A percentile compares a stretch with the other conserved stretches of the same genome.
These are phyloP conservation scores for Rhogogaster chlorosoma DNA, from an alignment of 2,888 invertebrate species.

Conservation along the genomic window DNA sequence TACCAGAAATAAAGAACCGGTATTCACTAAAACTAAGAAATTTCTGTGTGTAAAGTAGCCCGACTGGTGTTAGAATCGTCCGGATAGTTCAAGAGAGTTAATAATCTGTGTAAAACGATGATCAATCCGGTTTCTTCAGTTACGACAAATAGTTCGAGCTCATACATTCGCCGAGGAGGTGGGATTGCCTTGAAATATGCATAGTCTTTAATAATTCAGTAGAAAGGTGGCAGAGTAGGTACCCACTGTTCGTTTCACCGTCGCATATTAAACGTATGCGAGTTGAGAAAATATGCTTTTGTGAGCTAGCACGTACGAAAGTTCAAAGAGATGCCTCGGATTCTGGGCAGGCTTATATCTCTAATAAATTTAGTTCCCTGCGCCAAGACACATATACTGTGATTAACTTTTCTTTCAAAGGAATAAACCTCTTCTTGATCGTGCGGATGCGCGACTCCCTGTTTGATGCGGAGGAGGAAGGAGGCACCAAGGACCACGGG, in stretches of 20 bases:
- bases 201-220: slow-evolving; percentile 15
- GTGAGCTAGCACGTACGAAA: slow-evolving; percentile 27
- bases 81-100: neutral
- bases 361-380: slow-evolving; percentile 33
- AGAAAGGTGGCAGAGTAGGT: neutral
- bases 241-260: slow-evolving; percentile 11
- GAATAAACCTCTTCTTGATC: slow-evolving; percentile 7
- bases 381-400: neutral
- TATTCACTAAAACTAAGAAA: neutral
- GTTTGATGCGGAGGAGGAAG: neutral
- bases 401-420: slow-evolving; percentile 42
- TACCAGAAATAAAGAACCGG: neutral
- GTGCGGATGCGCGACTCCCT: neutral
- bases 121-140: neutral
- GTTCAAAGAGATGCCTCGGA: slow-evolving; percentile 44
- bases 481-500: neutral
- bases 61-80: neutral
- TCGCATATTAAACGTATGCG: slow-evolving; percentile 9
- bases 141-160: neutral
- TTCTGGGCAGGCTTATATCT: slow-evolving; percentile 1
- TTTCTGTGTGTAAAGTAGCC: neutral
- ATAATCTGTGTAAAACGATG: neutral
- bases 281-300: slow-evolving; percentile 46
- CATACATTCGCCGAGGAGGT: neutral
- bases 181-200: slow-evolving; percentile 16